These are phyloP conservation scores for Lates calcarifer DNA, from an alignment of 2,113 vertebrate genomes.

Conservation along the genomic window DNA sequence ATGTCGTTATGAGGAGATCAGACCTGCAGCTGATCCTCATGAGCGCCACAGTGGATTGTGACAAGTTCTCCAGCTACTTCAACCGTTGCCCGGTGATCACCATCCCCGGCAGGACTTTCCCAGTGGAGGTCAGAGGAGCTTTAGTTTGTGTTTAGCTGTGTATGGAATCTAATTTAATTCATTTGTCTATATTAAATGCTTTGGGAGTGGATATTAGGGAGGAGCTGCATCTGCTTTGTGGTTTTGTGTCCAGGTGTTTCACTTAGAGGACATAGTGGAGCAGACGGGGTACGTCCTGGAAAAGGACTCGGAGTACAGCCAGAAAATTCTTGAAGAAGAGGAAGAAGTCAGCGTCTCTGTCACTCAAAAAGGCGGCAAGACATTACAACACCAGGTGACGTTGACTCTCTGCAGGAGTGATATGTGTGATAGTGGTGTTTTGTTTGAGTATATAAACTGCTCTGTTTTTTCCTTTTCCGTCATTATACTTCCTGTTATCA, in stretches of 20 bases:
- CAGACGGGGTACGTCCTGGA: slow-evolving; percentile 94
- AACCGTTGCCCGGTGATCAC: slow-evolving; percentile 94
- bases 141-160: background rate
- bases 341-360: slow-evolving; percentile 91
- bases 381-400: slow-evolving; percentile 82
- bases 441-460: background rate
- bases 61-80: slow-evolving; percentile 96
- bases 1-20: slow-evolving; percentile 92
- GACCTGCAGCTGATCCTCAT: slow-evolving; percentile 95
- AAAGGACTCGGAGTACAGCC: slow-evolving; percentile 95
- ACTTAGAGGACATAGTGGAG: slow-evolving; percentile 97
- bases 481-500: no score
- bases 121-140: slow-evolving; percentile 89
- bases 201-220: background rate
- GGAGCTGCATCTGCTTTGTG: background rate
- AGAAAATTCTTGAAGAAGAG: slow-evolving; percentile 95
- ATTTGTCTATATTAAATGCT: background rate
- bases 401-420: background rate
- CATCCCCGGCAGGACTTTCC: slow-evolving; percentile 94
- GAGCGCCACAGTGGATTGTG: slow-evolving; percentile 97
- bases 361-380: slow-evolving; percentile 90
- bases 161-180: background rate
- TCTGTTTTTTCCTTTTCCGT: no score
- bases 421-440: background rate
- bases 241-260: slow-evolving; percentile 87